Evolutionary conservation across 2,797 vertebrate species (phyloP).

Genomic region (Eulemur albifrons): DNA sequence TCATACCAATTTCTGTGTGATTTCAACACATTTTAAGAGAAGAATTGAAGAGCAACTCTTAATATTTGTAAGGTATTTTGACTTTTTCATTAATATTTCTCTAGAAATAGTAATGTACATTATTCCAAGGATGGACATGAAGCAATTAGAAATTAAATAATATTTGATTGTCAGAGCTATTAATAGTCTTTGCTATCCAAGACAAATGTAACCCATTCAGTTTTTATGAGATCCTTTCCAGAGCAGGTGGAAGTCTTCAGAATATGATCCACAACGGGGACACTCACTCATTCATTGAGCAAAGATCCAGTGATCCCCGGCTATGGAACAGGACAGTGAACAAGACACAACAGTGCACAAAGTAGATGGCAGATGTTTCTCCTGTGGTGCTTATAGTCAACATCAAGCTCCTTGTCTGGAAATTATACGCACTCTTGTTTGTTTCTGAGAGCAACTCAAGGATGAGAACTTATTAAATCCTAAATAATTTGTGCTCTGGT

Average conservation of each 20-base stretch:
- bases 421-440: background rate
- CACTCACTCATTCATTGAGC: too few species aligned
- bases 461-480: background rate
- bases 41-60: background rate
- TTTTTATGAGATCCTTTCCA: background rate
- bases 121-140: background rate
- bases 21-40: background rate
- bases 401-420: background rate
- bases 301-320: background rate
- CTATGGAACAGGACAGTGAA: accelerated
- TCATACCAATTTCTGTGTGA: background rate
- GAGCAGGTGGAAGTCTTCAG: background rate
- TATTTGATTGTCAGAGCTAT: background rate
- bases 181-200: background rate
- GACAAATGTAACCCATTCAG: background rate
- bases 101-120: background rate
- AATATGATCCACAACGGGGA: too few species aligned
- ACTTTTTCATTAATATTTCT: background rate
- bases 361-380: accelerated
- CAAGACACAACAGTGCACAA: too few species aligned
- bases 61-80: background rate
- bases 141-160: background rate
- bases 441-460: background rate
- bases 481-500: background rate
- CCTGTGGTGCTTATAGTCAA: accelerated